These are phyloP conservation scores for Aramus guarauna DNA, from an alignment of 2,113 vertebrate species.

Conservation along the genomic window DNA sequence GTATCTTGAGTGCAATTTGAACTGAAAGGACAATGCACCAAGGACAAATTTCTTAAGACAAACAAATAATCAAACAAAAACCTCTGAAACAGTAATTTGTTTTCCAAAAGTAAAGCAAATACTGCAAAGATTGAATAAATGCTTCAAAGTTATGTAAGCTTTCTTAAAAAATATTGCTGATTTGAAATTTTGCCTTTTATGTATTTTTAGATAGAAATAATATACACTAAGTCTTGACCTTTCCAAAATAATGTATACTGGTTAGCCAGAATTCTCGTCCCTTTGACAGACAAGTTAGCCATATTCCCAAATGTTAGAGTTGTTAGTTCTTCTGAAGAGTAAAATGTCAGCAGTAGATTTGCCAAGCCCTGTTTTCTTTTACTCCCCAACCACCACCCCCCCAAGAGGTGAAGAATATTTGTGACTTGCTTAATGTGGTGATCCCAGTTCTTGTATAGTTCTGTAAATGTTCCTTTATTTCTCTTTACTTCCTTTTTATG, in stretches of 20 bases:
- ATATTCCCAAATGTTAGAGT: background rate
- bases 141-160: background rate
- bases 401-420: background rate
- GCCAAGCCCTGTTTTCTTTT: background rate
- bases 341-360: background rate
- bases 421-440: background rate
- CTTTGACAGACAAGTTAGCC: background rate
- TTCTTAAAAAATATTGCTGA: background rate
- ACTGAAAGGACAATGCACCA: background rate
- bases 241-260: background rate
- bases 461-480: background rate
- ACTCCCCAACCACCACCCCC: too few relatives aligned
- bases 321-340: background rate
- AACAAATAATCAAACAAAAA: background rate
- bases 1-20: background rate
- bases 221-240: background rate
- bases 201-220: constrained; percentile 12
- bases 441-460: background rate
- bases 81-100: background rate
- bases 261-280: background rate
- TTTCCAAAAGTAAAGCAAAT: background rate
- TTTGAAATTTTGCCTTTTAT: constrained; percentile 16
- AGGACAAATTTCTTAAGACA: background rate
- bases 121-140: background rate
- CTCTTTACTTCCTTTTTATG: background rate